Percentiles rank a stretch among this genome's conserved stretches.
Conservation (phyloP, 2,797 vertebrate genomes). For the Scolopax rusticola region DNA sequence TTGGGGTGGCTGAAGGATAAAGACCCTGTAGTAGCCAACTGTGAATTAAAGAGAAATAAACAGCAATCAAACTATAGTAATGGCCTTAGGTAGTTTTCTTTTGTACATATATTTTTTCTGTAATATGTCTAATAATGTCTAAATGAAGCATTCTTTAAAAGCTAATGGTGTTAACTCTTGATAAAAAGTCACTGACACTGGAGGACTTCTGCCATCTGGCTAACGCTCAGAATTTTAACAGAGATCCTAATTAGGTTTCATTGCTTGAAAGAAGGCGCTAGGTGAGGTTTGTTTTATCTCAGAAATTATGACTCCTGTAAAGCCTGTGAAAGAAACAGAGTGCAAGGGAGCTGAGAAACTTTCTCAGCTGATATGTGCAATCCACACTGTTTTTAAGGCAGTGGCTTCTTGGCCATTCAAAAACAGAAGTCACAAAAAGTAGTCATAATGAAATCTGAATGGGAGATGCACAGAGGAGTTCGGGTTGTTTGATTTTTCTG, state of each 20-base stretch:
- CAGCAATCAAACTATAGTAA: not conserved
- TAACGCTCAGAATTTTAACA: not conserved
- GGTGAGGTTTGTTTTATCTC: not conserved
- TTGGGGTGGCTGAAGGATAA: not conserved
- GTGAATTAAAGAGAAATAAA: not conserved
- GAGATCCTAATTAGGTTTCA: not conserved
- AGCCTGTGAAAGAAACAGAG: not conserved
- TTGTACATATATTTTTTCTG: not conserved
- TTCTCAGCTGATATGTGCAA: not conserved
- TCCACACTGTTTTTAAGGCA: not conserved
- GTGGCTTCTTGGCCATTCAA: not conserved
- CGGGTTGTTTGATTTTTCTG: not conserved
- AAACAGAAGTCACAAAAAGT: not conserved
- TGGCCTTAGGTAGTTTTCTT: not conserved
- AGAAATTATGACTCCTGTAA: not conserved
- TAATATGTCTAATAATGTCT: not conserved
- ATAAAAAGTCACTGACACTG: not conserved
- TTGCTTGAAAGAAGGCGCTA: not conserved
- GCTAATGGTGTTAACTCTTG: not conserved
- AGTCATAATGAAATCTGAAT: not conserved
- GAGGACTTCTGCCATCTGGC: not conserved
- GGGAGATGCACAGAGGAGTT: not conserved
- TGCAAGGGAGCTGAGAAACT: not conserved
- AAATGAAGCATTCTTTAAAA: conserved; percentile 20
- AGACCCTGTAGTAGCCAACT: not conserved